Percentiles rank a stretch among this genome's conserved stretches.
Conservation (phyloP, 1,140 invertebrate genomes). For the Gonioctena quinquepunctata region DNA sequence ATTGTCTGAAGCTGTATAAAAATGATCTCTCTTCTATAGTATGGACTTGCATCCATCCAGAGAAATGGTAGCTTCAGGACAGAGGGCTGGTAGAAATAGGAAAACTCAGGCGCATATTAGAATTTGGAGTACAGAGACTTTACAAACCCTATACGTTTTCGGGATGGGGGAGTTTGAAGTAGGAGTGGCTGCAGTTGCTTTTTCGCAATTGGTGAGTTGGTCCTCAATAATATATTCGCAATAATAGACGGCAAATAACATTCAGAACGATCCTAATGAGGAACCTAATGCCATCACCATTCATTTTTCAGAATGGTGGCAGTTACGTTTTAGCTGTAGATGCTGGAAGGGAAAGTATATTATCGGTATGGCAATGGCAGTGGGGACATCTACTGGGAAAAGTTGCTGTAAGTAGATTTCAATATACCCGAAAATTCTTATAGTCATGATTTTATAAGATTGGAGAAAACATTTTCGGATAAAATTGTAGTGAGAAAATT, state of each 20-base stretch:
- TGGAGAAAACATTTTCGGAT: no score
- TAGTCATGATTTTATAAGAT: no score
- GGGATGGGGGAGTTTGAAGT: conserved; percentile 90
- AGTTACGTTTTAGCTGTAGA: conserved; percentile 86
- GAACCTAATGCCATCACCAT: no score
- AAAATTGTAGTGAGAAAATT: no score
- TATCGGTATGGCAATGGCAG: conserved; percentile 89
- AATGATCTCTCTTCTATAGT: conserved; percentile 56
- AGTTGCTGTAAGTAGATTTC: conserved; percentile 83
- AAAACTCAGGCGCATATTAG: conserved; percentile 89
- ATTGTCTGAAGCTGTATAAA: no score
- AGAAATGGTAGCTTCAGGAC: conserved; percentile 88
- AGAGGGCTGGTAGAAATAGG: conserved; percentile 77
- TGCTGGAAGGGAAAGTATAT: conserved; percentile 80
- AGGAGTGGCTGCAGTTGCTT: conserved; percentile 86
- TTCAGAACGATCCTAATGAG: no score
- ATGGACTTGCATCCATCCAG: conserved; percentile 90
- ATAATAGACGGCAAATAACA: no score
- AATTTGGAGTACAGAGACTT: conserved; percentile 91
- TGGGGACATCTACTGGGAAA: conserved; percentile 86
- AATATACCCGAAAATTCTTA: no score
- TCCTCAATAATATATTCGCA: no score
- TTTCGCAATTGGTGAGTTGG: conserved; percentile 75
- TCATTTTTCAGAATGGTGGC: conserved; percentile 77
- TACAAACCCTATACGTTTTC: conserved; percentile 89